Conservation (phyloP, 2,113 vertebrate species). For the Aldabrachelys gigantea region DNA sequence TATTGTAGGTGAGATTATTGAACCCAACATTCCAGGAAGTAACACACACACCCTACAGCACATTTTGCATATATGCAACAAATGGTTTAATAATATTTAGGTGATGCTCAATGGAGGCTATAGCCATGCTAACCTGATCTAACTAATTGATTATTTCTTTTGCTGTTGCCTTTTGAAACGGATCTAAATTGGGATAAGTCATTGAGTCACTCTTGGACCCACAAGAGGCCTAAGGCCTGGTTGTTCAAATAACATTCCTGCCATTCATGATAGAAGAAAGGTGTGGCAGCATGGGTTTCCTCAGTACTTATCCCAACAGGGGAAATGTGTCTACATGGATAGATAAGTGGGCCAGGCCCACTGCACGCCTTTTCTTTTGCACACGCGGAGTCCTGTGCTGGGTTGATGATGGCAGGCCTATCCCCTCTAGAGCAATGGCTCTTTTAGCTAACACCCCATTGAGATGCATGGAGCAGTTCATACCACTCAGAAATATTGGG, state of each 20-base stretch:
- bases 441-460: not conserved
- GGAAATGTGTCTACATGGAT: not conserved
- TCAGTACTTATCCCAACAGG: not conserved
- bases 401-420: not conserved
- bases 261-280: not conserved
- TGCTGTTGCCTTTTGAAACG: not conserved
- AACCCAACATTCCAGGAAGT: slow-evolving; percentile 16
- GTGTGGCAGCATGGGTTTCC: not conserved
- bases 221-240: not conserved
- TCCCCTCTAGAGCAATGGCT: not conserved
- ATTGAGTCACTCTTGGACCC: not conserved
- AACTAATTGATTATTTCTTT: not conserved
- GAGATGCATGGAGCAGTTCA: not conserved
- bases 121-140: not conserved
- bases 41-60: not conserved
- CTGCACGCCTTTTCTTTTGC: not conserved
- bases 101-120: not conserved
- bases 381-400: not conserved
- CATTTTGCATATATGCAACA: not conserved
- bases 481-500: not conserved
- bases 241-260: not conserved
- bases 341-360: not conserved
- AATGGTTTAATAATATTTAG: not conserved
- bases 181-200: not conserved
- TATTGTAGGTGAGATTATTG: not conserved